Base-by-base conservation (phyloP, 2,888 invertebrate genomes). In the Sarcophaga carnaria region DNA sequence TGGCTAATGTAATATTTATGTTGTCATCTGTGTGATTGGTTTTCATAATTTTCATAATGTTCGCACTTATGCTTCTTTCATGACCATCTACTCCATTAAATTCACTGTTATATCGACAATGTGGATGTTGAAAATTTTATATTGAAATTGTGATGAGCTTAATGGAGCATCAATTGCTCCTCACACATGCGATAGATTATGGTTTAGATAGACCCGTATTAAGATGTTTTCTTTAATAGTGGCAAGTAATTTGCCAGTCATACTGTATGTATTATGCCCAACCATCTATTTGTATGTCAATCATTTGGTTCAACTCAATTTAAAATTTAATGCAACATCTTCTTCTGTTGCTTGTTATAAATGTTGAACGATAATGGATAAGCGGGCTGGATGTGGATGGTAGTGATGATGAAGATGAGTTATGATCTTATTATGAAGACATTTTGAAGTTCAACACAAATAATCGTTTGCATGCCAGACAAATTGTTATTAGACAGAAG, bases 361-460 rank as follows among this genome's bases (percentile, higher is more conserved):
- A 45, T 74, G 45, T 49, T 64, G 3, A 3, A 45, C 20, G n/a
- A 10, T 45, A 67, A 2, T 67, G 59, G 22, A 25, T 66, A n/a
- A 5, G 67, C 4, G 64, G 67, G 8, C 54, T 74, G 37, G 10
- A 77, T 20, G 67, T 63, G 37, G 25, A 45, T 25, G 59, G 20
- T 72, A 45, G 45, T 22, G 63, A 75, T 22, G 75, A 66, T 69
- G 62, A 17, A 22, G 64, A 60, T 78, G 45, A 71, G 60, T 70
- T 83, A 84, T 75, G 75, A 75, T 66, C 59, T 84, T 60, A 80
- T 80, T 60, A 80, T 80, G 45, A 75, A 79, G 17, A 27, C 64
- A 76, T 59, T 80, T 63, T 84, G 45, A 83, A 74, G 79, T 83
- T 75, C 75, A 70, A 80, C 59, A 83, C 75, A 79, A 70, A 70